Evolutionary conservation across 1,140 invertebrate species (phyloP).

Genomic region (Papilio glaucus): DNA sequence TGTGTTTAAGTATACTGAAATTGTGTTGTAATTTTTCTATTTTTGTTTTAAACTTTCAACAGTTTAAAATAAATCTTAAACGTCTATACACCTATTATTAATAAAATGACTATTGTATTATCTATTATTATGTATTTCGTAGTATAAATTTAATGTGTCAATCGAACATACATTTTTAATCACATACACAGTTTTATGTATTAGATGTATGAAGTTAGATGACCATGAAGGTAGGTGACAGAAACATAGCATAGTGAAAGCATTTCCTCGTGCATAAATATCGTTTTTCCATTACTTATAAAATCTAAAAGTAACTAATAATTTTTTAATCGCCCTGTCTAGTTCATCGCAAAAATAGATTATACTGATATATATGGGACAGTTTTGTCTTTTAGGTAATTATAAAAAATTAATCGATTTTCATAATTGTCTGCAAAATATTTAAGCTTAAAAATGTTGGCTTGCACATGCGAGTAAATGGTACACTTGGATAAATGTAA

Average conservation of each 20-base stretch:
- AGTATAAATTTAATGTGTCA: slow-evolving; percentile 10
- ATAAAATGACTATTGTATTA: slow-evolving; percentile 8
- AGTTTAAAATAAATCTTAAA: background rate
- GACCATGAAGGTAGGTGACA: slow-evolving; percentile 9
- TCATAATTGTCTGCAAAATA: background rate
- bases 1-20: background rate
- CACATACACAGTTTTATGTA: background rate
- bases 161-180: background rate
- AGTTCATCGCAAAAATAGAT: background rate
- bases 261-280: background rate
- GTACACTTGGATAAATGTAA: slow-evolving; percentile 5
- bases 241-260: background rate
- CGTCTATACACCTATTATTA: slow-evolving; percentile 8
- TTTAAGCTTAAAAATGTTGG: background rate
- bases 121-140: background rate
- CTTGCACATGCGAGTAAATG: background rate
- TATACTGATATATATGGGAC: background rate
- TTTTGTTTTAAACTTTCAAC: background rate
- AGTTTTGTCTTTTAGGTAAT: background rate
- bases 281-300: background rate
- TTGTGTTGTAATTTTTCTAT: background rate
- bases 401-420: background rate
- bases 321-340: background rate
- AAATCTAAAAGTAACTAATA: background rate
- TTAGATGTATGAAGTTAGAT: background rate